These are phyloP conservation scores for Margarornis squamiger DNA, from an alignment of 2,797 vertebrate genomes.

Conservation along the genomic window DNA sequence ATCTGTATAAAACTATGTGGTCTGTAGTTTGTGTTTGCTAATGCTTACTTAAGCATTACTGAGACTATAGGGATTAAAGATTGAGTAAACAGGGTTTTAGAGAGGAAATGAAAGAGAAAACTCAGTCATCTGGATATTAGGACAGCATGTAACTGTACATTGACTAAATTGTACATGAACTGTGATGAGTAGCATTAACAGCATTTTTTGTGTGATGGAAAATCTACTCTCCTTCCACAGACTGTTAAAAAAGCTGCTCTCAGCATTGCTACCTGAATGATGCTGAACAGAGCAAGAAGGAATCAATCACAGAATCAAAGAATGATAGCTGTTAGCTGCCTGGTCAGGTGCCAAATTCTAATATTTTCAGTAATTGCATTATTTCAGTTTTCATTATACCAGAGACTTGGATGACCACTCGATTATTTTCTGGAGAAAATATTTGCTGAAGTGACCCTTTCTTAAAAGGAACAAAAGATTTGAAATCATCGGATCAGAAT, in stretches of 20 bases:
- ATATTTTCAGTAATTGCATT: background rate
- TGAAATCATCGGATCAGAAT: background rate
- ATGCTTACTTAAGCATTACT: background rate
- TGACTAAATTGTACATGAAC: background rate
- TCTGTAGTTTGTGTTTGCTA: background rate
- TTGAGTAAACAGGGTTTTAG: background rate
- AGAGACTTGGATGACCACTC: background rate
- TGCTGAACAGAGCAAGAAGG: background rate
- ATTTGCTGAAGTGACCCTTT: background rate
- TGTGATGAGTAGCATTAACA: background rate
- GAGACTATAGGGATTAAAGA: background rate
- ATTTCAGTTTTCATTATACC: background rate
- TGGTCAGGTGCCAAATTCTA: background rate
- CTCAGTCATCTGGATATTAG: background rate
- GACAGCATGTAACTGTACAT: background rate
- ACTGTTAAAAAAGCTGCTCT: background rate
- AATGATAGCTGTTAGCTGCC: background rate
- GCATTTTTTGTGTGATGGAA: background rate
- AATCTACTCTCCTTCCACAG: background rate
- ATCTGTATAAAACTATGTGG: background rate
- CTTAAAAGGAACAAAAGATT: background rate
- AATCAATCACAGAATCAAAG: background rate
- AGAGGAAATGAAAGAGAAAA: background rate
- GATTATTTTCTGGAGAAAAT: background rate
- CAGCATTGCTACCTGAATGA: background rate